Percentiles rank a stretch among this genome's conserved stretches.
Conservation (phyloP, 2,888 invertebrate genomes). For the Hypsopygia costalis region DNA sequence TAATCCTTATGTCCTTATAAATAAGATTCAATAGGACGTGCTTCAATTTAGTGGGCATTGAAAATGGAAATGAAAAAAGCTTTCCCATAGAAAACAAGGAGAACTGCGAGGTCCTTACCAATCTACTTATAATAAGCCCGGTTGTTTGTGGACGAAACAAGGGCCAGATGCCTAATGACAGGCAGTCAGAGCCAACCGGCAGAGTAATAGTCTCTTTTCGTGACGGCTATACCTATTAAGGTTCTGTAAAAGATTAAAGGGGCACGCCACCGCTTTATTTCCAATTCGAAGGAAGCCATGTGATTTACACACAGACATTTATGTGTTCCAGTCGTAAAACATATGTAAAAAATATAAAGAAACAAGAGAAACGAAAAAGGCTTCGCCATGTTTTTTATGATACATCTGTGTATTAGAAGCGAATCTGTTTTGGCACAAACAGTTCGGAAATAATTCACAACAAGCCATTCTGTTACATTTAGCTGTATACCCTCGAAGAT, state of each 20-base stretch:
- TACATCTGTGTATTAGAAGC: neutral
- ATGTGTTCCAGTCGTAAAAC: slow-evolving; percentile 1
- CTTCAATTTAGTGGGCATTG: too few species aligned
- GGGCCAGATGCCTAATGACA: slow-evolving; percentile 49
- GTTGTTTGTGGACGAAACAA: slow-evolving; percentile 42
- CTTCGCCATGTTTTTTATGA: slow-evolving; percentile 1
- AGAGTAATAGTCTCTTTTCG: slow-evolving; percentile 53
- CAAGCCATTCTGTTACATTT: neutral
- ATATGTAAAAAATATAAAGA: neutral
- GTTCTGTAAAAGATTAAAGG: slow-evolving; percentile 34
- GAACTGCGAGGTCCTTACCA: slow-evolving; percentile 12
- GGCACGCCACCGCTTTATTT: slow-evolving; percentile 44
- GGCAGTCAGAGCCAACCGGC: slow-evolving; percentile 37
- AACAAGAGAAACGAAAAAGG: neutral
- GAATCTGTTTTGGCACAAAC: slow-evolving; percentile 14
- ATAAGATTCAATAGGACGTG: too few species aligned
- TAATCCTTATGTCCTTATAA: too few species aligned
- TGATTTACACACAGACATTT: neutral
- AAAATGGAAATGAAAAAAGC: slow-evolving; percentile 1
- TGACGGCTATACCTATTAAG: slow-evolving; percentile 37
- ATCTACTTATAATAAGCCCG: slow-evolving; percentile 35
- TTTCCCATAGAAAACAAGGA: slow-evolving; percentile 10
- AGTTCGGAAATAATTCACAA: slow-evolving; percentile 16
- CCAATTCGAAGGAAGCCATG: slow-evolving; percentile 24
- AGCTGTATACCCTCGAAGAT: neutral